Conservation (phyloP, 2,888 invertebrate genomes). For the Andrena minutula region DNA sequence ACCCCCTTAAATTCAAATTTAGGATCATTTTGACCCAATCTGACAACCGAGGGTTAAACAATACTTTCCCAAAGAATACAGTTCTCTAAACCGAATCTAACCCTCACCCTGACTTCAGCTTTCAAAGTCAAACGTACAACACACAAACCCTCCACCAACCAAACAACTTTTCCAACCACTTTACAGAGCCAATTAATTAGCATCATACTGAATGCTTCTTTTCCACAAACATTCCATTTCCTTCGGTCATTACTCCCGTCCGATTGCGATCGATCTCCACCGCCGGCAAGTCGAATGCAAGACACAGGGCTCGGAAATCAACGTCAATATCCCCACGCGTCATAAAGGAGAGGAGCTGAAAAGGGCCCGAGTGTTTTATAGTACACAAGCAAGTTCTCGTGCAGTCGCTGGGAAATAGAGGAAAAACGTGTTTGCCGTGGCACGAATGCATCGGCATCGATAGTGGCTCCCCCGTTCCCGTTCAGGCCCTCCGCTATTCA, state of each 20-base stretch:
- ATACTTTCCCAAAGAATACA: no score
- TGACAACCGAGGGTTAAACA: no score
- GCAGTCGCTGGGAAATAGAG: constrained; percentile 35
- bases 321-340: constrained; percentile 33
- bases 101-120: no score
- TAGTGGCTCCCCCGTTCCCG: constrained; percentile 34
- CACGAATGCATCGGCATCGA: constrained; percentile 54
- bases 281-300: constrained; percentile 16
- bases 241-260: not conserved
- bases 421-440: constrained; percentile 36
- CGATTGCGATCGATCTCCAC: not conserved
- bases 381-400: constrained; percentile 15
- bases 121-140: no score
- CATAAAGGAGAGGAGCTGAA: constrained; percentile 28
- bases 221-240: not conserved
- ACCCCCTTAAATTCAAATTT: no score
- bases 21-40: no score
- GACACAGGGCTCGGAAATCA: constrained; percentile 15
- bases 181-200: not conserved
- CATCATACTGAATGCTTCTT: not conserved
- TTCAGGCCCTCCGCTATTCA: constrained; percentile 61
- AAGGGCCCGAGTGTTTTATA: constrained; percentile 35
- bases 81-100: no score
- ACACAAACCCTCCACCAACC: no score
- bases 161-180: not conserved